Conservation (phyloP, 2,797 vertebrate species). For the Paguma larvata region DNA sequence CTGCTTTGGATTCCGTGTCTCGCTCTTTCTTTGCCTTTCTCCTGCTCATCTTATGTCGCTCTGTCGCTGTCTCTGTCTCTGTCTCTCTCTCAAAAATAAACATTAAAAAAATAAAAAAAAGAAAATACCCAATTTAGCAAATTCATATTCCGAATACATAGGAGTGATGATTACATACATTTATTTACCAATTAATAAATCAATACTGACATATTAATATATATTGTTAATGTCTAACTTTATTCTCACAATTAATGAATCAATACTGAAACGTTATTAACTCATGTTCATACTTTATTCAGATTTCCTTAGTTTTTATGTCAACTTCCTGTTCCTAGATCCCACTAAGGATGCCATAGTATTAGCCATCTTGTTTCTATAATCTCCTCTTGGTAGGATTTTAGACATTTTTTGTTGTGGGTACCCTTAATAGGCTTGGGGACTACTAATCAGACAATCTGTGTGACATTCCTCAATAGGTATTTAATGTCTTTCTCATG, state of each 20-base stretch:
- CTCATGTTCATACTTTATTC: not conserved
- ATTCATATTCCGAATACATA: constrained; percentile 54
- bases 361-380: not conserved
- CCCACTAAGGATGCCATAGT: not conserved
- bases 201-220: not conserved
- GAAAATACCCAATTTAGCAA: constrained; percentile 51
- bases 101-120: constrained; percentile 54
- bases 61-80: no score
- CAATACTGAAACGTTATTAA: not conserved
- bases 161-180: not conserved
- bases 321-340: not conserved
- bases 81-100: no score
- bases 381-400: not conserved
- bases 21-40: no score
- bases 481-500: not conserved
- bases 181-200: not conserved
- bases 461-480: not conserved
- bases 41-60: no score
- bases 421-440: not conserved
- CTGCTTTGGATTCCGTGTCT: no score
- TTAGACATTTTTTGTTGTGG: not conserved
- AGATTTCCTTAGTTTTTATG: not conserved
- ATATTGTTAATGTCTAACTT: not conserved
- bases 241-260: not conserved
- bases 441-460: not conserved